Evolutionary conservation across 2,888 invertebrate species (phyloP).

Genomic region (Agrochola lota): DNA sequence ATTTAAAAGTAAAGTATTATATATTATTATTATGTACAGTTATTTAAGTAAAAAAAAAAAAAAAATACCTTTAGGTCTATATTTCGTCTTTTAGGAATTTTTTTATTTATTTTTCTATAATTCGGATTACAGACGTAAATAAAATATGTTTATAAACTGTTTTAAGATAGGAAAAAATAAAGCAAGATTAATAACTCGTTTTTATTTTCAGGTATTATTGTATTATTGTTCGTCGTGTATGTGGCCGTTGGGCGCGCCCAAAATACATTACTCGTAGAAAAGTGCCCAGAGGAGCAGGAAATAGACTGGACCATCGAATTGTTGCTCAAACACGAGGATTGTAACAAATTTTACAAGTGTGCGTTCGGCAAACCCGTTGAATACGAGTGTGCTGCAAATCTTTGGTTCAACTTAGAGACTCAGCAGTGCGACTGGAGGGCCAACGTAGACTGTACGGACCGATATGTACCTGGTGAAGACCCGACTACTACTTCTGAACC

Average conservation of each 20-base stretch:
- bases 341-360: slow-evolving; percentile 92
- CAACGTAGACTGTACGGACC: slow-evolving; percentile 91
- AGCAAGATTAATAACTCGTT: slow-evolving; percentile 4
- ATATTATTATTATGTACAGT: too few relatives aligned
- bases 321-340: slow-evolving; percentile 90
- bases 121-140: background rate
- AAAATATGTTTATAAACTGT: background rate
- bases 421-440: slow-evolving; percentile 91
- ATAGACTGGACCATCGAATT: slow-evolving; percentile 82
- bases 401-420: slow-evolving; percentile 90
- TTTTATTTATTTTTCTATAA: slow-evolving; percentile 5
- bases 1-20: slow-evolving; percentile 3
- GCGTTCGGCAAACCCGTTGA: slow-evolving; percentile 91
- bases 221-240: slow-evolving; percentile 67
- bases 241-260: slow-evolving; percentile 68
- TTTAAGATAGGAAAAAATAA: background rate
- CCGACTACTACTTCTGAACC: slow-evolving; percentile 15
- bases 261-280: slow-evolving; percentile 55
- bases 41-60: too few relatives aligned
- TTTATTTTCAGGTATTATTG: slow-evolving; percentile 68
- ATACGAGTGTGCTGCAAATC: slow-evolving; percentile 89
- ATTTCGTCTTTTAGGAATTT: background rate
- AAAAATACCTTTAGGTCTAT: too few relatives aligned
- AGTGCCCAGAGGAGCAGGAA: slow-evolving; percentile 80
- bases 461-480: slow-evolving; percentile 71